These are phyloP conservation scores for Mustela erminea DNA, from an alignment of 2,797 vertebrate genomes.

Conservation along the genomic window DNA sequence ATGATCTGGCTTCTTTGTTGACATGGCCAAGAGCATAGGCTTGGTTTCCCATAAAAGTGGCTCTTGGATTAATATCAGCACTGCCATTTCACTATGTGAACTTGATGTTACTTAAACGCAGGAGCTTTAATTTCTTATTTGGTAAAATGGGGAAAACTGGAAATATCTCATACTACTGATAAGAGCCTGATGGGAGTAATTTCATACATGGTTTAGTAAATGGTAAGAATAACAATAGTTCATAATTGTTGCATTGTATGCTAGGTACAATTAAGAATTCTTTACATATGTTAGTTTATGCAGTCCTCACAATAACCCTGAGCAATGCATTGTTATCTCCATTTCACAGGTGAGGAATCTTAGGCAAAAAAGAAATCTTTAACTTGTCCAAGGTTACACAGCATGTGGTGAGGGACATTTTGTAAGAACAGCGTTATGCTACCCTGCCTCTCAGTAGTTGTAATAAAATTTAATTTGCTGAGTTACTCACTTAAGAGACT, in stretches of 20 bases:
- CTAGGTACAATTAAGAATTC: background rate
- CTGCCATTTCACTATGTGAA: background rate
- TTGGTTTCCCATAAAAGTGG: background rate
- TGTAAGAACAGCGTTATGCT: background rate
- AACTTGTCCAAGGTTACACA: background rate
- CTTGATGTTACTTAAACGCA: background rate
- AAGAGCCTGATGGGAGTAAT: background rate
- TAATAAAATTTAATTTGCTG: conserved; percentile 40
- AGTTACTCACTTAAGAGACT: conserved; percentile 37
- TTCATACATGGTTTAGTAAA: background rate
- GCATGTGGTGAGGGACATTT: background rate
- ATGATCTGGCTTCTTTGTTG: background rate
- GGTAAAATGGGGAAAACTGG: background rate
- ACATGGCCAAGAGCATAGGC: background rate
- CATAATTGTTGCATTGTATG: background rate
- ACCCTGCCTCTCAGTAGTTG: background rate
- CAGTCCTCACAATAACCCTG: background rate
- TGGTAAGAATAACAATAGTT: background rate
- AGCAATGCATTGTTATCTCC: background rate
- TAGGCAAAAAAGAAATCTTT: background rate
- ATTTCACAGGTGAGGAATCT: background rate
- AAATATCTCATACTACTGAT: background rate
- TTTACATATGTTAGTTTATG: background rate
- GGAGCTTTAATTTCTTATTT: background rate
- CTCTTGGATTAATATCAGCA: background rate